Conservation (phyloP, 64 coral and sea anemone species). For the Stichodactyla mertensii region DNA sequence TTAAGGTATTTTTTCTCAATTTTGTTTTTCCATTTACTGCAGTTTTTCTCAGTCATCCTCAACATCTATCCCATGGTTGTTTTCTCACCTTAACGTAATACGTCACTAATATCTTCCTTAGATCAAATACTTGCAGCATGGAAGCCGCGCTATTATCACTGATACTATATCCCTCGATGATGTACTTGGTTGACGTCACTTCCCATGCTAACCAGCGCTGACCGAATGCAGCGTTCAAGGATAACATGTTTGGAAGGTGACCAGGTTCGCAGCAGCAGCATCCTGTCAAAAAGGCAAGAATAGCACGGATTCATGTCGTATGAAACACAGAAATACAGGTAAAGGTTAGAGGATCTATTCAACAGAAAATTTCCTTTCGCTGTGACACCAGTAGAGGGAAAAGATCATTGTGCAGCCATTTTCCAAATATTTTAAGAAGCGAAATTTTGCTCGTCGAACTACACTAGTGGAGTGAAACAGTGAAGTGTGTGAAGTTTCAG, state of each 20-base stretch:
- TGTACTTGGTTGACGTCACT: slow-evolving; percentile 89
- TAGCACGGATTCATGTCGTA: too few species aligned
- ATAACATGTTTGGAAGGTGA: slow-evolving; percentile 87
- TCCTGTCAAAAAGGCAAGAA: slow-evolving; percentile 30
- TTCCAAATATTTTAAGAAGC: too few species aligned
- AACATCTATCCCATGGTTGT: neutral
- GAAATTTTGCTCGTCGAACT: too few species aligned
- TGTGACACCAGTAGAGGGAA: too few species aligned
- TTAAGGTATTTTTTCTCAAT: too few species aligned
- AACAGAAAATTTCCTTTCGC: too few species aligned
- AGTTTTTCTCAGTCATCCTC: too few species aligned
- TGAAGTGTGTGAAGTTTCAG: neutral
- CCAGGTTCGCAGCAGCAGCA: slow-evolving; percentile 96
- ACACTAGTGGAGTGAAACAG: too few species aligned
- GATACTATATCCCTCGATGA: slow-evolving; percentile 98
- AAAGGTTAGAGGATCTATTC: too few species aligned
- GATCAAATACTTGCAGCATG: slow-evolving; percentile 98
- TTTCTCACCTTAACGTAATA: slow-evolving; percentile 89
- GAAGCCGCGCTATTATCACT: slow-evolving; percentile 96
- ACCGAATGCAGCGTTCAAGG: slow-evolving; percentile 90
- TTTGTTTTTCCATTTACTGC: too few species aligned
- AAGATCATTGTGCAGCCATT: too few species aligned
- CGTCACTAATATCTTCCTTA: slow-evolving; percentile 90
- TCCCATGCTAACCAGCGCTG: slow-evolving; percentile 99
- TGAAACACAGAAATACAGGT: neutral